These are phyloP conservation scores for Pteronura brasiliensis DNA, from an alignment of 2,113 vertebrate species.

Conservation along the genomic window DNA sequence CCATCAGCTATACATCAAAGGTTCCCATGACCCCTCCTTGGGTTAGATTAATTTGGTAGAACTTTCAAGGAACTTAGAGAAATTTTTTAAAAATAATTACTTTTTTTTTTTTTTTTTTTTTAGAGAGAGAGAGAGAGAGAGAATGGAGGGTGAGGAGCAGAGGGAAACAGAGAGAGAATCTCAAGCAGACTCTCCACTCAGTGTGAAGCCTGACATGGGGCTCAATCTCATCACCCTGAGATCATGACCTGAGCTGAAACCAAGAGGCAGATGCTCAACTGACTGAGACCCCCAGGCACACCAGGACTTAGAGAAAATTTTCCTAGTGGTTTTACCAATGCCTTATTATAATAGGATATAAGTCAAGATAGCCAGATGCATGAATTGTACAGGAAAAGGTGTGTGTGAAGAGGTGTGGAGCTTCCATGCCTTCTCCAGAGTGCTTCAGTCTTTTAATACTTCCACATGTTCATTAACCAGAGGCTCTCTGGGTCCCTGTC, in stretches of 20 bases:
- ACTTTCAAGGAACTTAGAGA: neutral
- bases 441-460: neutral
- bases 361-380: neutral
- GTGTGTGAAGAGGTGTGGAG: neutral
- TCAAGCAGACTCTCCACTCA: neutral
- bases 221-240: neutral
- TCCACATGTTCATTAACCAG: neutral
- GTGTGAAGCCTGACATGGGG: neutral
- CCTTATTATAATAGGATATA: neutral
- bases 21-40: neutral
- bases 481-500: neutral
- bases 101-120: neutral
- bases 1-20: neutral
- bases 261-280: neutral
- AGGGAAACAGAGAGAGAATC: neutral
- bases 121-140: neutral
- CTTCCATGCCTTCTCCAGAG: neutral
- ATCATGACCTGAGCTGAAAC: neutral
- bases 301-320: neutral
- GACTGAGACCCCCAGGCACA: neutral
- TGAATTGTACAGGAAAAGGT: neutral
- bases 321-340: neutral
- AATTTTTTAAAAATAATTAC: neutral
- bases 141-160: neutral
- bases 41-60: neutral